Conservation (phyloP, 2,797 vertebrate genomes). For the Synaphobranchus kaupii region DNA sequence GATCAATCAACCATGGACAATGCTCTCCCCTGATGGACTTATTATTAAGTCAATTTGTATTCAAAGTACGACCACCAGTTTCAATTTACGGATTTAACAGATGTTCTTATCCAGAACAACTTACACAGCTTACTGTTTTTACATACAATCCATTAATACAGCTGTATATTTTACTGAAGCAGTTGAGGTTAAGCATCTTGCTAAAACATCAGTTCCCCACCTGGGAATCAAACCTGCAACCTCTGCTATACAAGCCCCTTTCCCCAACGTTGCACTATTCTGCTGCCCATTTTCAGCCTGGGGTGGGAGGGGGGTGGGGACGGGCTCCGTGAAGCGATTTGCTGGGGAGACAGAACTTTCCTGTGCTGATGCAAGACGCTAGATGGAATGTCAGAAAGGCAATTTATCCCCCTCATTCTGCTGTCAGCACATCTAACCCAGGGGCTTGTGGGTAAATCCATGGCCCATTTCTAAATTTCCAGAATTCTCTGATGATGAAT, state of each 20-base stretch:
- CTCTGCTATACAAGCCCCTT: neutral
- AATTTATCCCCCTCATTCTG: conserved; percentile 24
- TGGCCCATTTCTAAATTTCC: conserved; percentile 4
- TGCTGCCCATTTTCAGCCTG: neutral
- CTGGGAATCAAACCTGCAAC: neutral
- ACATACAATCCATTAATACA: neutral
- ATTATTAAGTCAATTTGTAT: neutral
- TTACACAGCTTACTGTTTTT: neutral
- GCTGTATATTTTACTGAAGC: neutral
- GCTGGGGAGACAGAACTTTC: neutral
- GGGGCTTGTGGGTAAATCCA: conserved; percentile 19
- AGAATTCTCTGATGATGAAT: conserved; percentile 19
- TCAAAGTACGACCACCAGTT: neutral
- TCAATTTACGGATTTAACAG: too few species aligned
- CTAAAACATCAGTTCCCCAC: neutral
- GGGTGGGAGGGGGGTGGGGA: neutral
- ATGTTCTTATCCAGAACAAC: neutral
- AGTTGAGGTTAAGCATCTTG: neutral
- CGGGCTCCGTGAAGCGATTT: neutral
- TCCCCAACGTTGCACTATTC: neutral
- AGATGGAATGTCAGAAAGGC: neutral
- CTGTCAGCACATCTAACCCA: conserved; percentile 22
- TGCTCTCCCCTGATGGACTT: neutral
- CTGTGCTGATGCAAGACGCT: conserved; percentile 21
- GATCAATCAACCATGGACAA: neutral